A percentile compares a stretch with the other conserved stretches of the same genome.
phyloP scores from a whole-genome alignment of 2,113 vertebrate genomes.

The Raja brachyura region DNA sequence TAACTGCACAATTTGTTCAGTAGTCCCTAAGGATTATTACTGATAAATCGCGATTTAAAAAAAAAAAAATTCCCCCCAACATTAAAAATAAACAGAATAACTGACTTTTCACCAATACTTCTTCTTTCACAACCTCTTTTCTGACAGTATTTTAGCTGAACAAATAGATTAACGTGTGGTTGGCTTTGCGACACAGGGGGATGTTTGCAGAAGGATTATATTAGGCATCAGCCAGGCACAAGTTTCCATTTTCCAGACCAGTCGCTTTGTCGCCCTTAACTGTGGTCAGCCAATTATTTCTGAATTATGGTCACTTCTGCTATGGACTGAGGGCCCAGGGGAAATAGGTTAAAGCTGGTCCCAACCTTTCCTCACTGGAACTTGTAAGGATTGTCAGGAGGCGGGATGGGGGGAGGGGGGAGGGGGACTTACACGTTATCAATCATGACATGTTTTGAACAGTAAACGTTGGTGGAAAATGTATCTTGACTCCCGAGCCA shows the following conservation, averaged over 20 bases:
- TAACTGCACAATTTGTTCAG: not conserved
- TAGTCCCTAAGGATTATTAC: no score
- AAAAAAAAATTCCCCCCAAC: not conserved
- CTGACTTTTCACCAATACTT: not conserved
- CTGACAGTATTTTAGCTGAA: not conserved
- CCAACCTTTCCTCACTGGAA: not conserved
- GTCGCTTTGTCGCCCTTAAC: not conserved
- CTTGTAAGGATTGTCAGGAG: not conserved
- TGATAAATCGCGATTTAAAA: not conserved
- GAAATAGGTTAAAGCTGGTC: not conserved
- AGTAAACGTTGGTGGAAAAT: no score
- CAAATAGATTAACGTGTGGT: conserved; percentile 2
- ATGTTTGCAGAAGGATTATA: not conserved
- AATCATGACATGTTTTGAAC: not conserved
- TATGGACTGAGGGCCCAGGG: not conserved
- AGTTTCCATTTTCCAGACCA: conserved; percentile 27
- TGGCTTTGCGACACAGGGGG: no score
- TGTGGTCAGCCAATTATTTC: conserved; percentile 22
- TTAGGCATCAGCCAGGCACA: not conserved
- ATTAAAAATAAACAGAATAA: not conserved
- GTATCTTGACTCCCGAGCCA: not conserved
- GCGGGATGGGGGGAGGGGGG: no score
- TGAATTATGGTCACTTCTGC: conserved; percentile 14
- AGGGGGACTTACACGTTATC: not conserved
- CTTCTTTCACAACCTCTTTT: not conserved